Evolutionary conservation across 2,113 vertebrate genomes (phyloP).

Genomic region (Pluvialis apricaria): DNA sequence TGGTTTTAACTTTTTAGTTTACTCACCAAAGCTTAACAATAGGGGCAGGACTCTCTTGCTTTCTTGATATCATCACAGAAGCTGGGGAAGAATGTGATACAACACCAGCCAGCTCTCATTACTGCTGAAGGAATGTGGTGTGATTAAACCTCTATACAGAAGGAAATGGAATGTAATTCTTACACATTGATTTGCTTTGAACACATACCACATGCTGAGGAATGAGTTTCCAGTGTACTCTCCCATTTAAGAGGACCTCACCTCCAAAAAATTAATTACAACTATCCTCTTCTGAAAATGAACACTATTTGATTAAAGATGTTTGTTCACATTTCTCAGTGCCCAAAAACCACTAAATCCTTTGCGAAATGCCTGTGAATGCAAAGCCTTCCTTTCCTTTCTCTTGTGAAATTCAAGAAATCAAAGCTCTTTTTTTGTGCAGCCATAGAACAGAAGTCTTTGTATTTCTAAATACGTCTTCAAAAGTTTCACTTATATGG

Average conservation of each 20-base stretch:
- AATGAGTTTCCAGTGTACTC: not conserved
- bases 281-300: not conserved
- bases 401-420: slow-evolving; percentile 4
- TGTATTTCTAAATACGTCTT: not conserved
- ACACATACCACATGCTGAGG: not conserved
- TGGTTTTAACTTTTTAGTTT: not conserved
- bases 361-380: not conserved
- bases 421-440: not conserved
- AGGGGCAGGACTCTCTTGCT: not conserved
- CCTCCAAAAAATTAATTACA: not conserved
- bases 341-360: not conserved
- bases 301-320: not conserved
- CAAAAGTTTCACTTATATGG: not conserved
- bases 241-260: not conserved
- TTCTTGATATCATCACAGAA: not conserved
- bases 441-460: not conserved
- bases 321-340: not conserved
- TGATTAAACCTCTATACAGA: slow-evolving; percentile 21
- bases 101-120: slow-evolving; percentile 13
- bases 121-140: slow-evolving; percentile 14
- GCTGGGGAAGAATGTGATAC: not conserved
- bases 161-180: slow-evolving; percentile 22
- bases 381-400: not conserved
- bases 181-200: slow-evolving; percentile 1
- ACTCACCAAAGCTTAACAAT: not conserved